Evolutionary conservation across 1,140 invertebrate species (phyloP), one percentile per base, ranked within the genome.

Genomic region (Bicyclus anynana): DNA sequence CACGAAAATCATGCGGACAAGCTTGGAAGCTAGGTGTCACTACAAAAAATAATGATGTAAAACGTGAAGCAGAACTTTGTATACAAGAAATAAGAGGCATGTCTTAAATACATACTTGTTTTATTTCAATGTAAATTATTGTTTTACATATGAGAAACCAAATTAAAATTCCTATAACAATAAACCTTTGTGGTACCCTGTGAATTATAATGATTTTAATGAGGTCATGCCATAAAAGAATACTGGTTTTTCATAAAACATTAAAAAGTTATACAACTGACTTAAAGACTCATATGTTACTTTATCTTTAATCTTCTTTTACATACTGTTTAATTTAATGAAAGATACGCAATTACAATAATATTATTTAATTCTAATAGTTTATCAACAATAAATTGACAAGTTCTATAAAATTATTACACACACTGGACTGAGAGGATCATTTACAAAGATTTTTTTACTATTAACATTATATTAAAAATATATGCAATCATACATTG

Each of bases 51-150:
- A 70, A 91, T 16, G 91, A 93, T 53, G 91, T 92, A 2, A 76
- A 92, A 57, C 74, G 91, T 60, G 92, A 95, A 89, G 94, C 94
- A 16, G 90, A 91, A 59, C 70, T 90, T 70, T 97, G 95, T 86
- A 86, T 94, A 7, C 89, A 92, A 59, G 90, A 94, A 90, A 90
- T 94, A 53, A 84, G 80, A 57, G 74, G 78, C 67, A 63, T 72
- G 33, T 35, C 40, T 27, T 67, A 63, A 62, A 48, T 84, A 73
- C 71, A 65, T 49, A 57, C 58, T 59, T 26, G 62, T 63, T 72
- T 65, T 67, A 26, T 64, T 65, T 51, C 18, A 37, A 18, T 38
- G 17, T 66, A 13, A 44, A 20, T 21, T 44, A 52, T 58, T 67
- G 55, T 14, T 44, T 42, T 42, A 42, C 10, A 14, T 44, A 44